Percentiles rank a stretch among this genome's conserved stretches.
These are phyloP conservation scores for Chelonus insularis DNA, from an alignment of 1,140 invertebrate species.

Conservation along the genomic window DNA sequence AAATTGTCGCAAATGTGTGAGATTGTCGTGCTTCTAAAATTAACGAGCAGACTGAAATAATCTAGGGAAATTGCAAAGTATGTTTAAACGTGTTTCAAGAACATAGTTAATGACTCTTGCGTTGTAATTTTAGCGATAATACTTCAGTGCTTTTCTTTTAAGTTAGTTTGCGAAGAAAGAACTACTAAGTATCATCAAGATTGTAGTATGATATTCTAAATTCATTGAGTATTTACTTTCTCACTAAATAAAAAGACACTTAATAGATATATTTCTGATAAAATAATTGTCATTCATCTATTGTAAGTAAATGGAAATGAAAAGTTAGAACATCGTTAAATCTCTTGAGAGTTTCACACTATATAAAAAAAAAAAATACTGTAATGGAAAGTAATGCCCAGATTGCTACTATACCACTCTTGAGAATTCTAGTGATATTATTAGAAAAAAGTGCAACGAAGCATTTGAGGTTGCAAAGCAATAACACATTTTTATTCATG, in stretches of 20 bases:
- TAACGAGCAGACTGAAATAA: slow-evolving; percentile 1
- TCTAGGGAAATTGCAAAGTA: not conserved
- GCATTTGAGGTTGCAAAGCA: no score
- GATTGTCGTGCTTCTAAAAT: not conserved
- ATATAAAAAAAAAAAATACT: not conserved
- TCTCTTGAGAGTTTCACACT: not conserved
- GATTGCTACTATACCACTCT: not conserved
- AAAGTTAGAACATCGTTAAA: not conserved
- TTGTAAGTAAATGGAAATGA: not conserved
- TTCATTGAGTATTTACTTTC: no score
- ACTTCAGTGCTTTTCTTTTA: not conserved
- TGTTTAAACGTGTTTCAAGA: not conserved
- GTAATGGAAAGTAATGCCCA: not conserved
- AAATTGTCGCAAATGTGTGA: not conserved
- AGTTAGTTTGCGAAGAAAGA: not conserved
- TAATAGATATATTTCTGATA: no score
- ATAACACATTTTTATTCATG: no score
- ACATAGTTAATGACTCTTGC: not conserved
- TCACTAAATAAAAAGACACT: no score
- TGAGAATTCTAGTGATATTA: no score
- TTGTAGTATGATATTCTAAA: no score
- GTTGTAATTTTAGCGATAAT: not conserved
- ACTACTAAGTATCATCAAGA: no score
- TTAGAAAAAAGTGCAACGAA: no score
- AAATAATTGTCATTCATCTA: not conserved